phyloP scores from a whole-genome alignment of 2,888 invertebrate species.

The Zonitis immaculata region DNA sequence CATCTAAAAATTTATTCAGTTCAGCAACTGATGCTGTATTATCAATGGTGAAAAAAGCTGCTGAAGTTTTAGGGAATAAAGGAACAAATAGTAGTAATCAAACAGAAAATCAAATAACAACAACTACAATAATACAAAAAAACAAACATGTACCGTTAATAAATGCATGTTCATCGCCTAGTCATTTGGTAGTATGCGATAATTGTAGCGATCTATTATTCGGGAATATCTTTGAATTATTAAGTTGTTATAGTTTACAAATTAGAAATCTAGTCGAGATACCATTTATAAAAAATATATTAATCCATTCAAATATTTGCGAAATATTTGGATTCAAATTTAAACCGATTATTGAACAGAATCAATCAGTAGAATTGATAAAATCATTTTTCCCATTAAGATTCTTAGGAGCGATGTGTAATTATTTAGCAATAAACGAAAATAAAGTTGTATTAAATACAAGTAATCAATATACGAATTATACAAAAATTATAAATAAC shows the following conservation, averaged over 20 bases:
- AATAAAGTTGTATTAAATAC: slow-evolving; percentile 63
- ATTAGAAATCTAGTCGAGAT: slow-evolving; percentile 59
- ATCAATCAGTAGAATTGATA: slow-evolving; percentile 40
- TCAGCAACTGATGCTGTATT: slow-evolving; percentile 88
- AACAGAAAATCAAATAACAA: slow-evolving; percentile 48
- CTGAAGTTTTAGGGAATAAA: slow-evolving; percentile 73
- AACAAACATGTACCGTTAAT: slow-evolving; percentile 28
- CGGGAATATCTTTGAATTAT: slow-evolving; percentile 65
- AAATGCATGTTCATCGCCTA: slow-evolving; percentile 63
- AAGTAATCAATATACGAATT: slow-evolving; percentile 47
- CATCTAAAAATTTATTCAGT: slow-evolving; percentile 71
- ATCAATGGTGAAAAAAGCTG: slow-evolving; percentile 88
- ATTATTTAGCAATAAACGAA: slow-evolving; percentile 64
- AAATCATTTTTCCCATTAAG: slow-evolving; percentile 61
- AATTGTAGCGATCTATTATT: slow-evolving; percentile 69
- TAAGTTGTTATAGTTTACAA: slow-evolving; percentile 65
- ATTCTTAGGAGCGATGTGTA: slow-evolving; percentile 74
- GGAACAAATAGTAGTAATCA: slow-evolving; percentile 59
- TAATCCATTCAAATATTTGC: slow-evolving; percentile 60
- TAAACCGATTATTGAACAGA: slow-evolving; percentile 35
- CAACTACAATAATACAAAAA: slow-evolving; percentile 38
- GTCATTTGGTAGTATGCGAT: slow-evolving; percentile 68
- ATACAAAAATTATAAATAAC: slow-evolving; percentile 21
- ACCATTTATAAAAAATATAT: slow-evolving; percentile 57
- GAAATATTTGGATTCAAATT: slow-evolving; percentile 60